Base-by-base conservation (phyloP, 2,113 vertebrate species). In the Chauna torquata region DNA sequence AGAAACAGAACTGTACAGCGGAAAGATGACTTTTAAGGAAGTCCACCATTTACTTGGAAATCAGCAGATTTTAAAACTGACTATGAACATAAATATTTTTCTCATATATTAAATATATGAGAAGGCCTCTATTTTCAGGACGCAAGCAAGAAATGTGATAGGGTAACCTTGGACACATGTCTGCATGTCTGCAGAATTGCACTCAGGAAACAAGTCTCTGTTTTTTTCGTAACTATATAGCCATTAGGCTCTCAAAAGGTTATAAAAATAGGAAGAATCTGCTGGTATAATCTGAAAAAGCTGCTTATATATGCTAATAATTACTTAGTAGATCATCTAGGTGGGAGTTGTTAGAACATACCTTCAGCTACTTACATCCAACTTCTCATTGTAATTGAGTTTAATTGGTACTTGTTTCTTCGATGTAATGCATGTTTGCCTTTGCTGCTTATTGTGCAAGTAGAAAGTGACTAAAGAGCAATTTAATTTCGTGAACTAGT, bases 371-470 rank as follows among this genome's bases (percentile, higher is more conserved):
- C 69, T 92, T 92, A 34, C 47, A 59, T 91, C 32, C 44, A 55
- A 4, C 82, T 94, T 94, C 61, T 75, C 42, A 45, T 22, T 88
- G 74, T 77, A 94, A 54, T 70, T 80, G 59, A 82, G 23, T 83
- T 94, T 94, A 92, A 84, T 88, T 86, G 55, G 42, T 89, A 52
- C 32, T 71, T 87, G 14, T 92, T 96, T 75, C 61, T 72, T 96
- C 22, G 1, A 20, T 25, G 36, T 65, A 70, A 57, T 64, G 8
- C 3, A 2, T 36, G 58, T 95, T 91, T 80, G 11, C 72, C 95
- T 96, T 83, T 97, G 34, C 82, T 97, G 57, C 36, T 68, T 84
- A 36, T 59, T 93, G 68, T 92, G 47, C 88, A 47, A 32, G 81
- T 52, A 70, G 54, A 70, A 96, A 88, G 89, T 75, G 8, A 77